Conservation (phyloP, 2,113 vertebrate genomes). For the Pterocles orientalis region DNA sequence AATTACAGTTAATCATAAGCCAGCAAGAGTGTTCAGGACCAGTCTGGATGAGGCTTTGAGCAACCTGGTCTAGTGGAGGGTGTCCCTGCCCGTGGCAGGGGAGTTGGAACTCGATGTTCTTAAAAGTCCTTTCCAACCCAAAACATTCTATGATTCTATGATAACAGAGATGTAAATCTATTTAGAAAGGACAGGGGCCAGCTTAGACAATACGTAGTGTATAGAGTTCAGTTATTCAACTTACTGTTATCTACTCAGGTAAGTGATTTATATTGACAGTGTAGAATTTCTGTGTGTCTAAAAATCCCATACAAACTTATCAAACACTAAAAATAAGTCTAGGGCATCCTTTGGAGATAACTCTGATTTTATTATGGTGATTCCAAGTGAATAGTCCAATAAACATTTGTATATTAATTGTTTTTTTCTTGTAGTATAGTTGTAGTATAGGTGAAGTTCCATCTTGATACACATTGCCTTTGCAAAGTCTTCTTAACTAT, state of each 20-base stretch:
- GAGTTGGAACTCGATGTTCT: no score
- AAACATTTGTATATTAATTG: not conserved
- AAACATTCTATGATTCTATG: no score
- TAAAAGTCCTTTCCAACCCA: no score
- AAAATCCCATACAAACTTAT: not conserved
- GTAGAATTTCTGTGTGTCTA: not conserved
- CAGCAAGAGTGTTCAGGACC: not conserved
- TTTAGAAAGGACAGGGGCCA: slow-evolving; percentile 9
- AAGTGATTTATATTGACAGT: not conserved
- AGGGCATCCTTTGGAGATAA: not conserved
- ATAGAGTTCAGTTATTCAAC: slow-evolving; percentile 18
- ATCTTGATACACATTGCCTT: not conserved
- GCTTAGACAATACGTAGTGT: slow-evolving; percentile 21
- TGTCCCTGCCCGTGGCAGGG: no score
- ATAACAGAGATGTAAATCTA: not conserved
- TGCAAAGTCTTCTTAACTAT: not conserved
- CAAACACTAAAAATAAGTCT: not conserved
- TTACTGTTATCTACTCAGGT: not conserved
- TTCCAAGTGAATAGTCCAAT: not conserved
- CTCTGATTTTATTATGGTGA: not conserved
- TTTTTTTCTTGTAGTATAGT: not conserved
- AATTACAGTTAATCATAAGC: slow-evolving; percentile 44
- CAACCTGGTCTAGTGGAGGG: no score
- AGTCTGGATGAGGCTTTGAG: no score
- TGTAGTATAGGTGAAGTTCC: not conserved